Evolutionary conservation across 2,113 vertebrate species (phyloP), one percentile per base, ranked within the genome.

Genomic region (Xiphophorus couchianus): DNA sequence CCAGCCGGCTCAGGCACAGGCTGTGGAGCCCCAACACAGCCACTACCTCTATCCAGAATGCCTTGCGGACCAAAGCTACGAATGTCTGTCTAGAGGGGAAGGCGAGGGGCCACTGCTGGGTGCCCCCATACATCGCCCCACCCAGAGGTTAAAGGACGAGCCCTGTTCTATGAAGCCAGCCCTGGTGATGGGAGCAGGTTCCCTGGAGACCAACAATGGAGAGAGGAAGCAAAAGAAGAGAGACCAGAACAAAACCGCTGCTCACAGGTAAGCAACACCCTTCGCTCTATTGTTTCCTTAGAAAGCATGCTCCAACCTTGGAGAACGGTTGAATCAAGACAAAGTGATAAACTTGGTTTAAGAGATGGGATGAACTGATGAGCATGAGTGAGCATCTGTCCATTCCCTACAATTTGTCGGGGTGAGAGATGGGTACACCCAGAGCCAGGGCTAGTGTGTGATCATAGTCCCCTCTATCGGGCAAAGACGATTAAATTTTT

Each of bases 161-260:
- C 84, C 80, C 74, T 93, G 93, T 83, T 73, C 83, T 9, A 31
- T 93, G 28, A 95, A 95, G 29, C 86, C 92, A 2, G 76, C 94
- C 62, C 86, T 93, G 74, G 90, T 85, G 79, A 85, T 91, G 76
- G 77, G 88, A 10, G 63, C 48, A 30, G 81, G 76, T 70, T 51
- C 84, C 9, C 61, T 90, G 87, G 86, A 91, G 4, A 2, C 29
- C 48, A 61, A 44, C 81, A 90, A 51, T 14, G 95, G 93, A 63
- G 96, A 97, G 86, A 95, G 96, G 69, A 96, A 96, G 86, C 96
- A 97, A 86, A 97, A 97, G 94, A 97, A 97, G 91, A 95, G 96
- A 84, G 96, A 97, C 88, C 96, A 97, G 94, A 97, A 97, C 92
- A 97, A 97, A 88, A 97, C 96, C 0, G 96, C 96, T 73, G 96